Evolutionary conservation across 2,888 invertebrate genomes (phyloP).

Genomic region (Peribatodes rhomboidaria): DNA sequence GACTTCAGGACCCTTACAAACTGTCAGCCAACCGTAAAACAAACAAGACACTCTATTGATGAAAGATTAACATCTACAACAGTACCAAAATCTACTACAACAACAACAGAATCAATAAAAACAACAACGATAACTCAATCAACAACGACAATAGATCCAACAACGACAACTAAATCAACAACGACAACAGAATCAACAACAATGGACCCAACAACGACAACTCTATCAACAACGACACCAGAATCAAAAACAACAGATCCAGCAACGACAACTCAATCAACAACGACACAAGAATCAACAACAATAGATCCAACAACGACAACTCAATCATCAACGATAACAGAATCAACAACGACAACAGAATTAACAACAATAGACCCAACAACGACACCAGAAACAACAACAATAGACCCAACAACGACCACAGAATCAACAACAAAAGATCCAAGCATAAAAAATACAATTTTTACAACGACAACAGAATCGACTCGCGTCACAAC

Average conservation of each 20-base stretch:
- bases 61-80: not conserved
- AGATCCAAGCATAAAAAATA: not conserved
- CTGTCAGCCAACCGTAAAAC: not conserved
- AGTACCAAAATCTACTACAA: not conserved
- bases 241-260: not conserved
- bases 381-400: not conserved
- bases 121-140: not conserved
- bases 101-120: not conserved
- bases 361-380: not conserved
- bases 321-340: not conserved
- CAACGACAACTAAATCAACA: not conserved
- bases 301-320: not conserved
- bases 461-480: not conserved
- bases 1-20: not conserved
- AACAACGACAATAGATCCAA: not conserved
- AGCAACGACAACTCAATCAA: not conserved
- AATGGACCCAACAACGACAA: not conserved
- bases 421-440: not conserved
- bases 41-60: not conserved
- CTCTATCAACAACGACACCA: not conserved
- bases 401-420: not conserved
- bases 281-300: not conserved
- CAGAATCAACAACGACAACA: not conserved
- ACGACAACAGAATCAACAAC: not conserved
- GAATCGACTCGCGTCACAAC: not conserved